Conservation (phyloP, 2,797 vertebrate genomes). For the Gallinago nigripennis region DNA sequence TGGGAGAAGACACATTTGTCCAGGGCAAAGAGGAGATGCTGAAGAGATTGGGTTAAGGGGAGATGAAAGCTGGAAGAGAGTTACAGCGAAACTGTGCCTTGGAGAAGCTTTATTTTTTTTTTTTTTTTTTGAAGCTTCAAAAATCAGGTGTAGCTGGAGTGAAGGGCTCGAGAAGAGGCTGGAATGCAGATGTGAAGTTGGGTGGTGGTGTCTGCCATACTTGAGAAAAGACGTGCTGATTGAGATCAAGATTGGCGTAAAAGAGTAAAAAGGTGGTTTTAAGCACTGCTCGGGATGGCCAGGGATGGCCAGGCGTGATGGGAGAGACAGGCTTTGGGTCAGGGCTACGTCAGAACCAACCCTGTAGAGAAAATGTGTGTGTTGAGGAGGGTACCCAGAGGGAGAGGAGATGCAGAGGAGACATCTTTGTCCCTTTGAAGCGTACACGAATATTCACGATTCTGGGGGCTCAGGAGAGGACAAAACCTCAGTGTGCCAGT, state of each 20-base stretch:
- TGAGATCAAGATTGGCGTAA: background rate
- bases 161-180: background rate
- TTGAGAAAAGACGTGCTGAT: background rate
- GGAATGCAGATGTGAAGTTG: background rate
- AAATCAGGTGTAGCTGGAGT: background rate
- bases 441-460: background rate
- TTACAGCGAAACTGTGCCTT: background rate
- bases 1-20: constrained; percentile 1
- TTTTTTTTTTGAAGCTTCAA: background rate
- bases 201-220: background rate
- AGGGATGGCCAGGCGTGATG: background rate
- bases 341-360: background rate
- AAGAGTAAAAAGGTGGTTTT: background rate
- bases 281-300: background rate
- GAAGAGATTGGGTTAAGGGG: background rate
- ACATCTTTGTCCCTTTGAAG: background rate
- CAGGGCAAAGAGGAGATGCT: background rate
- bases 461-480: background rate
- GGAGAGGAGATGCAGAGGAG: background rate
- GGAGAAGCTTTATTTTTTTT: background rate
- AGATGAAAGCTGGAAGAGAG: background rate
- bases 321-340: background rate
- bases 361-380: background rate
- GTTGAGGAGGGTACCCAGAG: background rate
- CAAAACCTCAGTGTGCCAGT: fast-evolving